Conservation (phyloP, 2,113 vertebrate genomes). For the Rynchops niger region DNA sequence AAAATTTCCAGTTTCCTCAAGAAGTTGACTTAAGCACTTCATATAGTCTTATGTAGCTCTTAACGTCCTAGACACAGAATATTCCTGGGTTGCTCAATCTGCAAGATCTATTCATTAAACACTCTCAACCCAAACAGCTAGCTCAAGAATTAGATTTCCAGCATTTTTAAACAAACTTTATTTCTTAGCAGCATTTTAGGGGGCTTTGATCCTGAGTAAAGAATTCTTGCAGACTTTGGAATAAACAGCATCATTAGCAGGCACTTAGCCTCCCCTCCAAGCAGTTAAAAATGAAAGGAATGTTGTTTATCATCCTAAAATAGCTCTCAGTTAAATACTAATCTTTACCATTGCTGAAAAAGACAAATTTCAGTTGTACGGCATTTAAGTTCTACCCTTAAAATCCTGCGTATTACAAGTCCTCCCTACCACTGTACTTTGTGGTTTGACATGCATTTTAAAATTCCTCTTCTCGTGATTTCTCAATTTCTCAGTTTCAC, state of each 20-base stretch:
- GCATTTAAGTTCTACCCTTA: not conserved
- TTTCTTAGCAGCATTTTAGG: not conserved
- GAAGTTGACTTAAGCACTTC: not conserved
- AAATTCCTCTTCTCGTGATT: slow-evolving; percentile 22
- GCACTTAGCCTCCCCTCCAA: not conserved
- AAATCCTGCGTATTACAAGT: not conserved
- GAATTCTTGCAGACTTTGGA: not conserved
- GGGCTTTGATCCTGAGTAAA: not conserved
- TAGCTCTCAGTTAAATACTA: slow-evolving; percentile 17
- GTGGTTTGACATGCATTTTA: not conserved
- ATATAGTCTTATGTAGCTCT: not conserved
- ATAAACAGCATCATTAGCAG: not conserved
- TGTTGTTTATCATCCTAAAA: slow-evolving; percentile 44
- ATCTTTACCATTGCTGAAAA: not conserved
- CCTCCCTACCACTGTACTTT: not conserved
- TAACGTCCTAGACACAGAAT: not conserved
- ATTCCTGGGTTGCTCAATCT: not conserved
- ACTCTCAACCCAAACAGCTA: not conserved
- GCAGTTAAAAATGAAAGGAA: slow-evolving; percentile 44
- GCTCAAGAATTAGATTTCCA: not conserved
- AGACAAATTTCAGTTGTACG: not conserved
- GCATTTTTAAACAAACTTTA: not conserved
- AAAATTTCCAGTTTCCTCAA: not conserved
- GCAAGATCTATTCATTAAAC: not conserved
- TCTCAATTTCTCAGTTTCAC: slow-evolving; percentile 24